Conservation (phyloP, 2,888 invertebrate species). For the Chironomus tentans region DNA sequence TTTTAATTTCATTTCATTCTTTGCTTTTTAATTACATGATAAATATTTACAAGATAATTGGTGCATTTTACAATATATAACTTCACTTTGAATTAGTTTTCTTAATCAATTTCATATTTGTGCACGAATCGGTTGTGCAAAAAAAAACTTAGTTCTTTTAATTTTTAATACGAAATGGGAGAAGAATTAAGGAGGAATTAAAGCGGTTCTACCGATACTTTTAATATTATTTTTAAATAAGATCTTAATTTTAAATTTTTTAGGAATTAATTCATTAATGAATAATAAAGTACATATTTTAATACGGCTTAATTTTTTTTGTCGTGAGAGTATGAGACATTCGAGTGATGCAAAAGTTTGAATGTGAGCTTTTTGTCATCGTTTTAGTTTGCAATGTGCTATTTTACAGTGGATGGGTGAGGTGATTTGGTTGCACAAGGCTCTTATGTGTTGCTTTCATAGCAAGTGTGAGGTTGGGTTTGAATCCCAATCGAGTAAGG, state of each 20-base stretch:
- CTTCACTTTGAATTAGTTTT: background rate
- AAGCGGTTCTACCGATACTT: constrained; percentile 5
- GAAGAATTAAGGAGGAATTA: constrained; percentile 1
- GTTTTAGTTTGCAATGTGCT: too few relatives aligned
- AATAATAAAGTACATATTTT: background rate
- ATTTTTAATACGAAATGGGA: background rate
- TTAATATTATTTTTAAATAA: background rate
- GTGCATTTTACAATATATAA: background rate
- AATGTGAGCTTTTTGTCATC: too few relatives aligned
- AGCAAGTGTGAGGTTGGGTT: too few relatives aligned
- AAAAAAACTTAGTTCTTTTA: too few relatives aligned
- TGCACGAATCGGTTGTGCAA: too few relatives aligned
- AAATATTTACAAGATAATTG: background rate
- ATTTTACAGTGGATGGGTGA: too few relatives aligned
- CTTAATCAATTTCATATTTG: background rate
- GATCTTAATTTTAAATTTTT: background rate
- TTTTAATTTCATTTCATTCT: too few relatives aligned
- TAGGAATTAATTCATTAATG: background rate
- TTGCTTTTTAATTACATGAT: background rate
- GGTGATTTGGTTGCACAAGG: too few relatives aligned
- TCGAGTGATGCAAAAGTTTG: background rate
- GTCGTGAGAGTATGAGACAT: constrained; percentile 4
- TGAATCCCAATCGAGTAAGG: too few relatives aligned
- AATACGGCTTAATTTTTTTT: background rate
- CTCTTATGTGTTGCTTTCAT: too few relatives aligned